Percentiles rank a stretch among this genome's conserved stretches.
Conservation (phyloP, 2,888 invertebrate species). For the Cylloceria caligata region DNA sequence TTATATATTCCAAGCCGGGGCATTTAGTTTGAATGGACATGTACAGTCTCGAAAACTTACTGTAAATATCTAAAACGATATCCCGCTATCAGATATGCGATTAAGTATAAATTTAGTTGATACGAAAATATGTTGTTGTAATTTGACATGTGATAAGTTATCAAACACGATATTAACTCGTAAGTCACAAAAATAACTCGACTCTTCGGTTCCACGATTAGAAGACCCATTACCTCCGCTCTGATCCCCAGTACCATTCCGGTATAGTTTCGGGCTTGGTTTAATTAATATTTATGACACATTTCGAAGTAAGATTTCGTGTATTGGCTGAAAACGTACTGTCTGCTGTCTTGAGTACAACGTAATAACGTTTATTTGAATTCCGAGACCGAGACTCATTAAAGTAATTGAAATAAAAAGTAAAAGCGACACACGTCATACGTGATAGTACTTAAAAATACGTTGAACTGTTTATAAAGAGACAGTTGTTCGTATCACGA, state of each 20-base stretch:
- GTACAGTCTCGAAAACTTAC: neutral
- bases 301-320: neutral
- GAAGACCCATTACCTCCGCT: too few species aligned
- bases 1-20: neutral
- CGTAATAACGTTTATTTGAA: neutral
- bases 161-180: too few species aligned
- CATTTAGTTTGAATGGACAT: neutral
- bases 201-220: too few species aligned
- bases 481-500: neutral
- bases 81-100: neutral
- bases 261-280: too few species aligned
- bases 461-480: too few species aligned
- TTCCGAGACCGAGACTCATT: neutral
- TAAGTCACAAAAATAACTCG: neutral
- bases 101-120: neutral
- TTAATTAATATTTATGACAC: conserved; percentile 17
- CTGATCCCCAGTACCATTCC: too few species aligned
- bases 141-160: neutral
- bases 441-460: neutral
- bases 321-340: neutral
- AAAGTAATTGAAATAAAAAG: conserved; percentile 1
- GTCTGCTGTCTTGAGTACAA: neutral
- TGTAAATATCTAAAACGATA: neutral
- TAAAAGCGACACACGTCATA: neutral
- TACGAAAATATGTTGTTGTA: neutral